Base-by-base conservation (phyloP, 1,140 invertebrate genomes). In the Leguminivora glycinivorella region DNA sequence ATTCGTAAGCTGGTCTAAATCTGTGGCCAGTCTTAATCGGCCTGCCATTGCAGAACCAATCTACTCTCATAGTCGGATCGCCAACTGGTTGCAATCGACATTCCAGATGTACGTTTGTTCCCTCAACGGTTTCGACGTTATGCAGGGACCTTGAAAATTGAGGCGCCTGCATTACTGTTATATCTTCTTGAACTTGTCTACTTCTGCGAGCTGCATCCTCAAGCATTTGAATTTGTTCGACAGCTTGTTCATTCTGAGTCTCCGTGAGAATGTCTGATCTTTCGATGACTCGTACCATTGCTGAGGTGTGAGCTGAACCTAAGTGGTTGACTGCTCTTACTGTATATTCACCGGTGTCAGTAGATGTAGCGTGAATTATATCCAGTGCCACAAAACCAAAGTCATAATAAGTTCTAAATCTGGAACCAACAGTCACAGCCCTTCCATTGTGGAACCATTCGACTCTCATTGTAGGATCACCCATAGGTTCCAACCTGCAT, bases 31-130 rank as follows among this genome's bases (percentile, higher is more conserved):
- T 96, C 87, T 95, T 96, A 4, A 97, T 95, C 19, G 96, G 96
- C 76, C 95, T 93, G 56, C 98, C 98, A 91, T 99, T 99, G 24
- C 97, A 96, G 83, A 98, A 97, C 99, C 99, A 99, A 78, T 99
- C 98, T 4, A 99, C 96, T 85, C 94, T 95, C 97, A 99, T 98
- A 5, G 95, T 96, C 0, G 97, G 95, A 92, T 99, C 98, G 29
- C 98, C 98, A 68, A 99, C 96, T 4, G 98, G 99, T 83, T 97
- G 96, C 34, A 99, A 92, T 69, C 98, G 95, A 79, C 96, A 97
- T 92, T 99, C 98, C 82, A 99, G 93, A 87, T 98, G 98, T 34
- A 98, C 96, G 82, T 98, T 98, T 0, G 96, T 97, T 43, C 98
- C 94, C 93, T 99, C 98, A 69, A 98, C 92, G 0, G 97, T 98